Evolutionary conservation across 2,888 invertebrate species (phyloP).

Genomic region (Scelioninae gen. 1): DNA sequence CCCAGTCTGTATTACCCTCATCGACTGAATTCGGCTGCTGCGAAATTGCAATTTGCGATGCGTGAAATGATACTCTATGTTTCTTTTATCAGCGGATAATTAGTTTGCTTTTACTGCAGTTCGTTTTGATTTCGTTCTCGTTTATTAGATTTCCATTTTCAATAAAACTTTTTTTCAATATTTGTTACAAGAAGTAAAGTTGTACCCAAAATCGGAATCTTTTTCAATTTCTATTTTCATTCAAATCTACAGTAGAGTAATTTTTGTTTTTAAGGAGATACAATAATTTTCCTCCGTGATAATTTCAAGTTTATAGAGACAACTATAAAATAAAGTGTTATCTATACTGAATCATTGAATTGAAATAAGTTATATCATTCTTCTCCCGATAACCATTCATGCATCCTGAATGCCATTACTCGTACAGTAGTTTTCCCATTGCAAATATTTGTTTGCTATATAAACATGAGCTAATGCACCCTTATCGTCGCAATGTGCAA

Average conservation of each 20-base stretch:
- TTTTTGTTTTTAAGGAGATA: no score
- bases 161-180: not conserved
- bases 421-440: not conserved
- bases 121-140: slow-evolving; percentile 1
- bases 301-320: not conserved
- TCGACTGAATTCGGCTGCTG: slow-evolving; percentile 38
- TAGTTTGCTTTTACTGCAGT: slow-evolving; percentile 3
- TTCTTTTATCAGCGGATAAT: slow-evolving; percentile 34
- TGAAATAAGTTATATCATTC: slow-evolving; percentile 2
- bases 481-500: not conserved
- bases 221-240: no score
- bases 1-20: slow-evolving; percentile 54
- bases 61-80: slow-evolving; percentile 51
- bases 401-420: not conserved
- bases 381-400: slow-evolving; percentile 1
- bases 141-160: not conserved
- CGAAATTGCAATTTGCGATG: slow-evolving; percentile 54
- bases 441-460: slow-evolving; percentile 9
- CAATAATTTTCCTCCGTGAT: no score
- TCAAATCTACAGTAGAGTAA: no score
- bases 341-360: slow-evolving; percentile 10
- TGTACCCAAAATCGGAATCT: no score
- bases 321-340: slow-evolving; percentile 7
- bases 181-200: no score
- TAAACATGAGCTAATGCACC: not conserved